phyloP scores from a whole-genome alignment of 2,113 vertebrate genomes.

The Eulemur macaco region DNA sequence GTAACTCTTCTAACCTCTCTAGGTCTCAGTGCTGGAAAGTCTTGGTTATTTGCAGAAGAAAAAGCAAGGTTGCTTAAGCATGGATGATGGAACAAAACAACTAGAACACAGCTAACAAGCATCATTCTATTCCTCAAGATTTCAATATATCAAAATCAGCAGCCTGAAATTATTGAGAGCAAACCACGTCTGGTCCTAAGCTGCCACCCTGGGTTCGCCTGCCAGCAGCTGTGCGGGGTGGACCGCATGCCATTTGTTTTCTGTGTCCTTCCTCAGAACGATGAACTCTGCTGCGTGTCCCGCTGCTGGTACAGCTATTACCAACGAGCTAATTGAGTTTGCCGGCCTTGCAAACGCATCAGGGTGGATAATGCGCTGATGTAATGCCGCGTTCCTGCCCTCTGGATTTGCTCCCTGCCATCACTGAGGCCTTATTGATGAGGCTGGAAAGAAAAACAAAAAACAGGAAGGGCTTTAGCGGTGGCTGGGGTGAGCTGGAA shows the following conservation, averaged over 20 bases:
- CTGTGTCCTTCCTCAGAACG: not conserved
- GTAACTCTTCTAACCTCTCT: not conserved
- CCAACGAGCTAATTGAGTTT: constrained; percentile 62
- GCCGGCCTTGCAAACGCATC: constrained; percentile 64
- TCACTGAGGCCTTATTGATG: constrained; percentile 39
- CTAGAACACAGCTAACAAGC: too few species aligned
- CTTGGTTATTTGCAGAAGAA: not conserved
- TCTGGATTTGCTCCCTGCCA: constrained; percentile 32
- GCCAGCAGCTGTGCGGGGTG: rapidly evolving
- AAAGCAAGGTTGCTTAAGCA: not conserved
- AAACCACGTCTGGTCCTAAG: rapidly evolving
- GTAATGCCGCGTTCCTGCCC: constrained; percentile 41
- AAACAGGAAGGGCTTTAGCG: not conserved
- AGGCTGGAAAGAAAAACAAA: not conserved
- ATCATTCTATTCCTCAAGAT: not conserved
- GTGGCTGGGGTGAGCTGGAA: not conserved
- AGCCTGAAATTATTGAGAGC: too few species aligned
- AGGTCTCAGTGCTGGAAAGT: not conserved
- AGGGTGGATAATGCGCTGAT: constrained; percentile 56
- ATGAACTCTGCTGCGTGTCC: not conserved
- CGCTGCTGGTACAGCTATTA: constrained; percentile 44
- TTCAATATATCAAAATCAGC: not conserved
- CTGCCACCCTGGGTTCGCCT: rapidly evolving
- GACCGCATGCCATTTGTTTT: not conserved
- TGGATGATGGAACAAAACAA: not conserved